phyloP scores from a whole-genome alignment of 1,140 invertebrate species.

The Bilobella aurantiaca region DNA sequence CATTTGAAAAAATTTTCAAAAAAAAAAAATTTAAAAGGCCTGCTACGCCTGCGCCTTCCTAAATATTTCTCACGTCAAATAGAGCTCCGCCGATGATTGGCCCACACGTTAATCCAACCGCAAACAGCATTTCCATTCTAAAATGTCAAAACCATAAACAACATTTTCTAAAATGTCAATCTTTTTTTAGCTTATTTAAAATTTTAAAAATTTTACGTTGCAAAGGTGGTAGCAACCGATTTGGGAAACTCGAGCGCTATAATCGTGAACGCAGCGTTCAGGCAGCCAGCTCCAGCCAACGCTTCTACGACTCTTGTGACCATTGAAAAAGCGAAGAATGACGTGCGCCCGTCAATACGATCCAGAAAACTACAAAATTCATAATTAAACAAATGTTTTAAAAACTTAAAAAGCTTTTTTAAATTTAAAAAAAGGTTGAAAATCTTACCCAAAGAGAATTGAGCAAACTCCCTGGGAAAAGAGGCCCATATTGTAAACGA shows the following conservation, averaged over 20 bases:
- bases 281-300: conserved; percentile 48
- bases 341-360: conserved; percentile 40
- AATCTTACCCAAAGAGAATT: not conserved
- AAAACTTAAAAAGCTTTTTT: not conserved
- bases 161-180: too few relatives aligned
- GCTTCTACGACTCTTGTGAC: conserved; percentile 48
- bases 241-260: conserved; percentile 55
- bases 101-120: not conserved
- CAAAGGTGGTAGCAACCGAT: conserved; percentile 49
- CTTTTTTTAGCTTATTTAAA: too few relatives aligned
- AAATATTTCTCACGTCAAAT: not conserved
- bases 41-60: too few relatives aligned
- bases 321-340: conserved; percentile 50
- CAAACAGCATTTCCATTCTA: conserved; percentile 9
- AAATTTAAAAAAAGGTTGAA: not conserved
- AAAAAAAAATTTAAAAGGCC: not conserved
- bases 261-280: conserved; percentile 50
- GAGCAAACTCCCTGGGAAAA: not conserved
- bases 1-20: not conserved
- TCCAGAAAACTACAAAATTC: conserved; percentile 40
- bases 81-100: not conserved
- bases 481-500: not conserved
- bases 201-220: too few relatives aligned
- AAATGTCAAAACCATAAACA: too few relatives aligned
- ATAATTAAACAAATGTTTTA: too few relatives aligned